Percentiles rank a stretch among this genome's conserved stretches.
Evolutionary conservation across 2,797 vertebrate genomes (phyloP).

Genomic region (Manis javanica): DNA sequence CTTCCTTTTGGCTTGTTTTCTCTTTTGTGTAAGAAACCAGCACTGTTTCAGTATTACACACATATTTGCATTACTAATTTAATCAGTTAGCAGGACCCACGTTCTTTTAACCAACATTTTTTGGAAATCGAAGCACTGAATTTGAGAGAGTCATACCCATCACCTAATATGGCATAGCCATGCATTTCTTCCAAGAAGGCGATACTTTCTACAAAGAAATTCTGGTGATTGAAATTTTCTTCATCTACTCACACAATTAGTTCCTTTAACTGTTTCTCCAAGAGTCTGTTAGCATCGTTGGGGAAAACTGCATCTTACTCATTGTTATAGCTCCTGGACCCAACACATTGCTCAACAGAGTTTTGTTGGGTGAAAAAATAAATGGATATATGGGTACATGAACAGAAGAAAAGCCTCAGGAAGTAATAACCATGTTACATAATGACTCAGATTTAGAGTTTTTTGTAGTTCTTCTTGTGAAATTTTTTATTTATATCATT

Average conservation of each 20-base stretch:
- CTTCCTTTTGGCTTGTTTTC: background rate
- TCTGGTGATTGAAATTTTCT: background rate
- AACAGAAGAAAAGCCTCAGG: background rate
- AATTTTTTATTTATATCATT: slow-evolving; percentile 31
- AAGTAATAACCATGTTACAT: background rate
- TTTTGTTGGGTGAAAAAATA: background rate
- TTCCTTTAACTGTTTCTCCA: slow-evolving; percentile 5
- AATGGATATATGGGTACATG: background rate
- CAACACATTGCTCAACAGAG: background rate
- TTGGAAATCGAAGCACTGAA: background rate
- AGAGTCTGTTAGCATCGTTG: background rate
- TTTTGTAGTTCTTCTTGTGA: background rate
- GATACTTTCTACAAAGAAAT: background rate
- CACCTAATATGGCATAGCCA: background rate
- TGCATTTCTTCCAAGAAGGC: background rate
- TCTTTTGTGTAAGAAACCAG: background rate
- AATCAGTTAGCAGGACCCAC: background rate
- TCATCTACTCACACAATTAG: background rate
- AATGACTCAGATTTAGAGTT: background rate
- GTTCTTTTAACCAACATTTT: background rate
- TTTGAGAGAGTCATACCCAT: background rate
- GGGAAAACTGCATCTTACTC: background rate
- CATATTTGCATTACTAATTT: background rate
- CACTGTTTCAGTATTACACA: background rate
- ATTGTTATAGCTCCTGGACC: background rate